Evolutionary conservation across 2,797 vertebrate genomes (phyloP), one percentile per base, ranked within the genome.

Genomic region (Chelon labrosus): DNA sequence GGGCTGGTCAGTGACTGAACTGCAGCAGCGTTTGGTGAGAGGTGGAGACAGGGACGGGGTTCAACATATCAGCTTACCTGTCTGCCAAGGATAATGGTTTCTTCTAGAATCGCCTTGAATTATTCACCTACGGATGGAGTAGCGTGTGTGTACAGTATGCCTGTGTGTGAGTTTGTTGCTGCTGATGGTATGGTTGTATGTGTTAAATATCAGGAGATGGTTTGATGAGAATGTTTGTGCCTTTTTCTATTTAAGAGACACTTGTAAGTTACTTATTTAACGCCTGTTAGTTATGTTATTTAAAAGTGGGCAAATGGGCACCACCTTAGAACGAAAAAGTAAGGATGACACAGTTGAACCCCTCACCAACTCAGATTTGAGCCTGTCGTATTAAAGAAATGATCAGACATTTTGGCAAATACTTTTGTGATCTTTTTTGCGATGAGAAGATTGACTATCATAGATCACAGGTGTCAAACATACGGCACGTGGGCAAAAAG

Each of bases 101-200:
- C 96, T 94, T 94, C 93, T 94, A 90, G 95, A 95, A 95, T 90
- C 92, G 66, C 88, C 89, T 95, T 98, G 89, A 95, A 98, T 98
- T 95, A 97, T 98, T 98, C 93, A 98, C 94, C 89, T 89, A n/a
- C 93, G 87, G 88, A 58, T 86, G 88, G 88, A 85, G 85, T 91
- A 89, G 91, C 20, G 58, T 71, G 63, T 55, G 60, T 68, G 60
- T 64, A 38, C 70, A 60, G n/a, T 59, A 16, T 22, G 19, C 37
- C 20, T 20, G 49, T 57, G 35, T 42, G 44, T 2, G 8, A 13
- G 3, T n/a, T 12, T 39, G 46, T 46, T 42, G 41, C 47, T 46
- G 22, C n/a, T 51, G 65, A 61, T 47, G 58, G 2, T 55, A 44
- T 38, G n/a, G 20, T 19, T 57, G 42, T 3, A 1, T 51, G 41